Evolutionary conservation across 2,113 vertebrate genomes (phyloP).

Genomic region (Myocastor coypus): DNA sequence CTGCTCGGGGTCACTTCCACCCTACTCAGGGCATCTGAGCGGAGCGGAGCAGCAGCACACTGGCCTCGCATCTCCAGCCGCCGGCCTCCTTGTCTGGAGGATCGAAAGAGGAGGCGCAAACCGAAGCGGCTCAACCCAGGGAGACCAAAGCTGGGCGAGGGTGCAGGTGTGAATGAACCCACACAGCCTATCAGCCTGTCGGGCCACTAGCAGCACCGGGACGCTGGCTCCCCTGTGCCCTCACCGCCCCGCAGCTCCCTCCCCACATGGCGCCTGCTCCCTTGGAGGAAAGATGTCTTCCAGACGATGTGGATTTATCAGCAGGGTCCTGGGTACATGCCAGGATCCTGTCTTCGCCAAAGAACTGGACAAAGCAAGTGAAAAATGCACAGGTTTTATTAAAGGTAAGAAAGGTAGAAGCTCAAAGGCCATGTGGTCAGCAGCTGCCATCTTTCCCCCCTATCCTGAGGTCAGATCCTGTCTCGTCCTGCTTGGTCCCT

Average conservation of each 20-base stretch:
- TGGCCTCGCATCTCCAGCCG: too few species aligned
- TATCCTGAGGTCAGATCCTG: background rate
- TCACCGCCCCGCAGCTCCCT: background rate
- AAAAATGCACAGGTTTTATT: background rate
- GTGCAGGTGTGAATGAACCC: background rate
- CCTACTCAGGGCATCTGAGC: background rate
- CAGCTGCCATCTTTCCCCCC: background rate
- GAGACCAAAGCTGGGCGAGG: background rate
- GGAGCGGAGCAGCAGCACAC: too few species aligned
- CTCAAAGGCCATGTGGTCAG: background rate
- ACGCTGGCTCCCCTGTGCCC: background rate
- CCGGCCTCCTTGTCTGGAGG: background rate
- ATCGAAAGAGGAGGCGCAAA: background rate
- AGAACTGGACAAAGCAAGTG: background rate
- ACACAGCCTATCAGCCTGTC: background rate
- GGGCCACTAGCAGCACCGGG: too few species aligned
- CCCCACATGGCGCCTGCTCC: background rate
- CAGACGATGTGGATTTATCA: background rate
- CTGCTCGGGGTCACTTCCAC: background rate
- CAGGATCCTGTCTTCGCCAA: background rate
- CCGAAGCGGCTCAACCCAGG: background rate
- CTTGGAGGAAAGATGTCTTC: background rate
- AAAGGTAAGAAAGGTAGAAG: background rate
- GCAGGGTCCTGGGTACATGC: background rate
- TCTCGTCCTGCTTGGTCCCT: background rate